These are phyloP conservation scores for Sialis lutaria DNA, from an alignment of 2,888 invertebrate genomes.

Conservation along the genomic window DNA sequence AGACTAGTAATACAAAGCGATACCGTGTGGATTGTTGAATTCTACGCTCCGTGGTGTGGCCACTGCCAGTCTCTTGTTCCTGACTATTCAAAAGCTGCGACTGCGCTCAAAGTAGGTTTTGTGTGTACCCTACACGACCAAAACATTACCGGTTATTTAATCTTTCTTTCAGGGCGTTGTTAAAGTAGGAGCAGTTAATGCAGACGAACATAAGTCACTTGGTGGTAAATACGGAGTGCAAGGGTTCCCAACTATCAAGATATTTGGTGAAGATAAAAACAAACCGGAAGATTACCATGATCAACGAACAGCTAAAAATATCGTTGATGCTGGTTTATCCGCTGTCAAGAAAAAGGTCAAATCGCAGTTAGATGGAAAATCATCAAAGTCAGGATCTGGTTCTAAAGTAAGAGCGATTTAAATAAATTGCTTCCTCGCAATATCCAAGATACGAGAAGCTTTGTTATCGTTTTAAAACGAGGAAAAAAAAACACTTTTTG, in stretches of 20 bases:
- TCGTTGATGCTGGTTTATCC: constrained; percentile 72
- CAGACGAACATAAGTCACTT: constrained; percentile 72
- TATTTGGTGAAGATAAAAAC: constrained; percentile 72
- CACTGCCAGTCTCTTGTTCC: constrained; percentile 80
- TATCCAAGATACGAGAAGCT: too few species aligned
- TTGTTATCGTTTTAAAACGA: too few species aligned
- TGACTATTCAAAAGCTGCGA: constrained; percentile 87
- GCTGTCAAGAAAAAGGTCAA: constrained; percentile 61
- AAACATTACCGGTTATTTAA: not conserved
- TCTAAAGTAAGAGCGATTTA: not conserved
- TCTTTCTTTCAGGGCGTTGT: constrained; percentile 52
- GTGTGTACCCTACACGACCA: not conserved
- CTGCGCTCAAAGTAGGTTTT: constrained; percentile 61
- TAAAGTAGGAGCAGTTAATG: constrained; percentile 89
- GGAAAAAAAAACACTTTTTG: too few species aligned
- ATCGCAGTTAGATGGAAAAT: constrained; percentile 44
- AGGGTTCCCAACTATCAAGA: constrained; percentile 93
- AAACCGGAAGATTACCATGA: constrained; percentile 75
- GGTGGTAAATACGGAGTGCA: constrained; percentile 63
- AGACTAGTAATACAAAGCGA: constrained; percentile 65
- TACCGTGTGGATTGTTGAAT: constrained; percentile 89
- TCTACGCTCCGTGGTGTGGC: constrained; percentile 94
- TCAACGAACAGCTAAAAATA: constrained; percentile 64
- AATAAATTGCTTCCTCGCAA: too few species aligned
- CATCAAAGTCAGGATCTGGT: constrained; percentile 18